Evolutionary conservation across 2,797 vertebrate species (phyloP).

Genomic region (Mormyrus proboscirostris): DNA sequence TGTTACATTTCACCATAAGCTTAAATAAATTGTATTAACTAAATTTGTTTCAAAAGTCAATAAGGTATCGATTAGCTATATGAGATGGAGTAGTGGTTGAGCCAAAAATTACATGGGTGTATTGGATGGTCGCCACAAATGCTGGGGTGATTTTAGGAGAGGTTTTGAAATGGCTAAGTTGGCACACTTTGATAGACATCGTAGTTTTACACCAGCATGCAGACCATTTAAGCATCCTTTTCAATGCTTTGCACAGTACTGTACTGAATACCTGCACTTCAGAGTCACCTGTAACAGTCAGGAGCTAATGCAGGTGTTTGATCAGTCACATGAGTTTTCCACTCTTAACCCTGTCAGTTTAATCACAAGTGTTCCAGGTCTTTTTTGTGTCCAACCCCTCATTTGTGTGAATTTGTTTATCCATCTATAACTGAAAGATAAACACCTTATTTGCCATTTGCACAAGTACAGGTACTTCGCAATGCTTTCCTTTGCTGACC

Average conservation of each 20-base stretch:
- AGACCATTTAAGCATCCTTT: neutral
- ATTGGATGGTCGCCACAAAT: neutral
- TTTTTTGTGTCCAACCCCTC: neutral
- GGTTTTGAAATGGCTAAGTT: neutral
- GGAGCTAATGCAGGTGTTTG: neutral
- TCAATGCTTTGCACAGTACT: neutral
- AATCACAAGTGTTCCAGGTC: neutral
- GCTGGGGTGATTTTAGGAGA: neutral
- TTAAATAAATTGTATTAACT: neutral
- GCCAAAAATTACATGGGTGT: neutral
- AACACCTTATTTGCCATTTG: neutral
- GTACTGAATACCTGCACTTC: neutral
- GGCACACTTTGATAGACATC: neutral
- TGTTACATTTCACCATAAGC: neutral
- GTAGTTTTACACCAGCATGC: neutral
- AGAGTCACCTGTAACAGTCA: neutral
- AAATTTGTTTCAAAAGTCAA: neutral
- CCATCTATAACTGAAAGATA: neutral
- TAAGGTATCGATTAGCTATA: neutral
- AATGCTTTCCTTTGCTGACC: neutral
- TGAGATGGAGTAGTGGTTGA: neutral
- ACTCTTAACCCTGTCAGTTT: neutral
- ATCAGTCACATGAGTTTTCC: neutral
- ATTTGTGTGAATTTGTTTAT: neutral
- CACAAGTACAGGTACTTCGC: neutral